A percentile compares a stretch with the other conserved stretches of the same genome.
These are phyloP conservation scores for Drosophila fuyamai DNA, from an alignment of 1,140 invertebrate genomes.

Conservation along the genomic window DNA sequence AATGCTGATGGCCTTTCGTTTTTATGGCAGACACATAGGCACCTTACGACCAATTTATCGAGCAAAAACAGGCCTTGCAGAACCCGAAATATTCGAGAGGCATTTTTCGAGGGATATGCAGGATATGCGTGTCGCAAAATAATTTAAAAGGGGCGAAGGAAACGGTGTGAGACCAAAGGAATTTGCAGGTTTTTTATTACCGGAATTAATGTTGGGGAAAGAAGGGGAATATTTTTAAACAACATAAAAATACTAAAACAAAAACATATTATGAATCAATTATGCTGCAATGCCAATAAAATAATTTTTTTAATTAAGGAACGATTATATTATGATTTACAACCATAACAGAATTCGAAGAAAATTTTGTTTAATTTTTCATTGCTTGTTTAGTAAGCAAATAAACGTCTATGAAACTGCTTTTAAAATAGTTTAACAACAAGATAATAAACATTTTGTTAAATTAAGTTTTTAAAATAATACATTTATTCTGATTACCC, in stretches of 20 bases:
- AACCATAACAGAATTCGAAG: too few relatives aligned
- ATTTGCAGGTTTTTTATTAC: conserved; percentile 9
- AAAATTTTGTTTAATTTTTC: too few relatives aligned
- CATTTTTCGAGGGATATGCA: conserved; percentile 23
- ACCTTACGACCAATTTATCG: conserved; percentile 77
- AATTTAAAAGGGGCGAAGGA: conserved; percentile 26
- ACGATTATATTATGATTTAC: too few relatives aligned
- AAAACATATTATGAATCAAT: too few relatives aligned
- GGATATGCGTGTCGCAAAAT: conserved; percentile 47
- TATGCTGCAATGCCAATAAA: too few relatives aligned
- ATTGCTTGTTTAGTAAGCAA: too few relatives aligned
- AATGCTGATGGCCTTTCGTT: conserved; percentile 80
- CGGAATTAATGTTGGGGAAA: not conserved
- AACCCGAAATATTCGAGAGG: conserved; percentile 31
- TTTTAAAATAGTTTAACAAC: too few relatives aligned
- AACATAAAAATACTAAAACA: not conserved
- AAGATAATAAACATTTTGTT: too few relatives aligned
- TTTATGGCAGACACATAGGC: conserved; percentile 82
- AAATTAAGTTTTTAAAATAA: too few relatives aligned
- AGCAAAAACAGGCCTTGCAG: conserved; percentile 11
- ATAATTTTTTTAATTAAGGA: too few relatives aligned
- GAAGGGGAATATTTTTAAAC: not conserved
- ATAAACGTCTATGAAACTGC: too few relatives aligned
- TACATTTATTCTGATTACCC: too few relatives aligned
- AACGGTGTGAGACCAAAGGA: conserved; percentile 12